Base-by-base conservation (phyloP, 2,113 vertebrate species). In the Tachysurus vachellii region DNA sequence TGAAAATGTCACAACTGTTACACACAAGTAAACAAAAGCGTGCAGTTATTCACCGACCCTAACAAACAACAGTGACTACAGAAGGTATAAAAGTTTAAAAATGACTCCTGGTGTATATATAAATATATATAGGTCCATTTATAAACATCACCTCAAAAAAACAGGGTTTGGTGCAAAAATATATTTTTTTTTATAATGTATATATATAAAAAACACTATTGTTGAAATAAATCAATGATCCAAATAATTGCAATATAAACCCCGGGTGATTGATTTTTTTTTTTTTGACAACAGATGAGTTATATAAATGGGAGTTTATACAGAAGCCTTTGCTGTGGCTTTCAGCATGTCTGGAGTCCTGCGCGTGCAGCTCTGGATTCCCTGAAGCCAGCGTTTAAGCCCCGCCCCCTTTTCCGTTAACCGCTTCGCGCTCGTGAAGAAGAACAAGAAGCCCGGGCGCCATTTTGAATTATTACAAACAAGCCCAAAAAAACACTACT, bases 1-100 rank as follows among this genome's bases (percentile, higher is more conserved):
- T 95, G 94, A 85, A 94, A 95, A 94, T 90, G 90, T 93, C 92
- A 94, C 93, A 95, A 88, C 86, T 91, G 90, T 94, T 92, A 95
- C 88, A 93, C 88, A 93, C 77, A 81, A 36, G 85, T 83, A 81
- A 92, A 90, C 89, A 85, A 62, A 62, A 84, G 79, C 79, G 28
- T 1, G 12, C n/a, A 80, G 21, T 61, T 62, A 57, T 26, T 53
- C 21, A 28, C 5, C 17, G 10, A 50, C 50, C 44, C 50, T 14
- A 4, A 19, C n/a, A 31, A 77, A 77, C 71, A 47, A 64, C 50
- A 68, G 64, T 89, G 73, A 57, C 44, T 26, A 36, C 36, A 14
- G 1, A 71, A 36, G n/a, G 36, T 2, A 36, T 1, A 36, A 36
- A 36, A 36, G 36, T 36, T 36, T 36, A 36, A 36, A 36, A 36